These are phyloP conservation scores for Dichetophora obliterata DNA, from an alignment of 2,888 invertebrate species.

Conservation along the genomic window DNA sequence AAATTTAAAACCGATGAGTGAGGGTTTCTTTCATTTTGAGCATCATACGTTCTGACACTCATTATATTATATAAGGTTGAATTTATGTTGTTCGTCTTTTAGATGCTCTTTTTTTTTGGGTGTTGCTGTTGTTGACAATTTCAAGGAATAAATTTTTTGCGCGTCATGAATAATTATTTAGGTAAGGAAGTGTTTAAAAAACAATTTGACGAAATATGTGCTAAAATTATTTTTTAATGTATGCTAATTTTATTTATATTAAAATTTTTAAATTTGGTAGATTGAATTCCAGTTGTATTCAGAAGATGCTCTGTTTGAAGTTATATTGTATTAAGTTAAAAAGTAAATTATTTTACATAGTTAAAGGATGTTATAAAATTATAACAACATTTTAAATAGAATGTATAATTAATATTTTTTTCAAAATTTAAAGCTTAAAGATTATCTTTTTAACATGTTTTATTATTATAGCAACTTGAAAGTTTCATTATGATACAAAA, in stretches of 20 bases:
- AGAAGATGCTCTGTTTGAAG: no score
- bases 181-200: neutral
- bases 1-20: neutral
- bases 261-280: no score
- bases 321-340: no score
- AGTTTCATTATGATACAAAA: neutral
- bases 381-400: no score
- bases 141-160: neutral
- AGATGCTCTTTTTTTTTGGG: neutral
- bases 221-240: neutral
- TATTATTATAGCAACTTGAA: neutral
- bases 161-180: constrained; percentile 16
- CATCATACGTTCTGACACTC: neutral
- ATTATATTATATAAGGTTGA: neutral
- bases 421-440: no score
- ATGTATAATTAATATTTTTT: no score
- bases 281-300: no score
- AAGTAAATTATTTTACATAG: no score
- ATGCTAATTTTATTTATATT: neutral
- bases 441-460: neutral
- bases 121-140: neutral
- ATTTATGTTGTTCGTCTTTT: neutral
- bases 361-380: no score
- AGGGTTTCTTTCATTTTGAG: neutral
- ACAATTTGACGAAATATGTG: neutral